Evolutionary conservation across 64 coral and sea anemone genomes (phyloP).

Genomic region (Montipora foliosa): DNA sequence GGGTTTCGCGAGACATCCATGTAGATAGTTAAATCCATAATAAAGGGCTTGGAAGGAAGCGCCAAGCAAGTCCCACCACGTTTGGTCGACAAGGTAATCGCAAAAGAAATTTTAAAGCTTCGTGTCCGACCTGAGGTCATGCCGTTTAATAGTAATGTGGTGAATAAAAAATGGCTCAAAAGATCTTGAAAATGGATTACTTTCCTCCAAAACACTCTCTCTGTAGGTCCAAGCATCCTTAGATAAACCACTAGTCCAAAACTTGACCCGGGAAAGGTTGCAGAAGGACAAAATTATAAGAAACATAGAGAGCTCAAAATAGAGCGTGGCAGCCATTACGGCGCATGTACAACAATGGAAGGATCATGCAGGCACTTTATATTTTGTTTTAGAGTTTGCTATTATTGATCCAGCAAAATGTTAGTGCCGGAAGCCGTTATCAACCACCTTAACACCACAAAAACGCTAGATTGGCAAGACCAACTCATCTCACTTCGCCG

Average conservation of each 20-base stretch:
- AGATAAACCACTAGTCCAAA: neutral
- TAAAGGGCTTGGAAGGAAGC: neutral
- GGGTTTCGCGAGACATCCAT: constrained; percentile 39
- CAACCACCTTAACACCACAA: no score
- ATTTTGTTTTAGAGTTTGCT: no score
- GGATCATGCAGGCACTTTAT: no score
- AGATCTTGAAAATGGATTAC: constrained; percentile 12
- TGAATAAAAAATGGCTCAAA: constrained; percentile 8
- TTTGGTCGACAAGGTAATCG: constrained; percentile 16
- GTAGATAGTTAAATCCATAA: constrained; percentile 15
- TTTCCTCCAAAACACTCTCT: constrained; percentile 3
- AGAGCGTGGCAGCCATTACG: no score
- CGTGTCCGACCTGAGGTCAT: neutral
- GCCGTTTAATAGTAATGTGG: constrained; percentile 3
- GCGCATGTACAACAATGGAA: no score
- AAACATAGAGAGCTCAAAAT: no score
- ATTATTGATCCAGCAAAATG: no score
- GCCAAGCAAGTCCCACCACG: constrained; percentile 7
- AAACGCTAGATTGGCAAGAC: no score
- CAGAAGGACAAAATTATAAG: no score
- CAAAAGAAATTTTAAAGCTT: neutral
- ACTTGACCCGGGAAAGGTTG: neutral
- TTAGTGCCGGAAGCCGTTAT: no score
- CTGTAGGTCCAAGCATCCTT: neutral
- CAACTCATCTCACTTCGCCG: no score